phyloP scores from a whole-genome alignment of 2,888 invertebrate genomes.

The Taenaris catops region DNA sequence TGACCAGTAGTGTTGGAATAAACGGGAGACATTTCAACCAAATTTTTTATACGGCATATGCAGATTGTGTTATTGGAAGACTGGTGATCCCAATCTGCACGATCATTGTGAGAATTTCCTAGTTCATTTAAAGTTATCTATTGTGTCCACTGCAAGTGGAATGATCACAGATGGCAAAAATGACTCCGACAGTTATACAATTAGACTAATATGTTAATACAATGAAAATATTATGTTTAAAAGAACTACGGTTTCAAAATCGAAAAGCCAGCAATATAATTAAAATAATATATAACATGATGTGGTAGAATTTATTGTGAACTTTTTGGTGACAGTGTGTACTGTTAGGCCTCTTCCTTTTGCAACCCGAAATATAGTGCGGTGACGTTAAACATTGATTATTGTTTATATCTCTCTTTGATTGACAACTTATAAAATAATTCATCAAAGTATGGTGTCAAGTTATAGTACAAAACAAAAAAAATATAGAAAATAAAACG shows the following conservation, averaged over 20 bases:
- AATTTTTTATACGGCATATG: slow-evolving; percentile 2
- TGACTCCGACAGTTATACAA: slow-evolving; percentile 23
- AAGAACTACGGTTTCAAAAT: slow-evolving; percentile 18
- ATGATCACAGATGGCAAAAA: slow-evolving; percentile 28
- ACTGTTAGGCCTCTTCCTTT: slow-evolving; percentile 24
- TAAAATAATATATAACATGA: slow-evolving; percentile 19
- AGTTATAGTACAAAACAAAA: no score
- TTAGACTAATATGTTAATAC: slow-evolving; percentile 11
- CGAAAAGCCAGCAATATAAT: slow-evolving; percentile 23
- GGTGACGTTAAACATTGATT: slow-evolving; percentile 22
- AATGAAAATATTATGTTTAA: slow-evolving; percentile 13
- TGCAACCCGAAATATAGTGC: slow-evolving; percentile 26
- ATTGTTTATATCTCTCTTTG: slow-evolving; percentile 23
- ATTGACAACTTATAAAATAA: no score
- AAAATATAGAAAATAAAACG: no score
- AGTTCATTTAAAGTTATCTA: no score
- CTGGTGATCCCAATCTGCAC: no score
- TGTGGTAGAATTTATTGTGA: slow-evolving; percentile 16
- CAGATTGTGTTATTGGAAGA: no score
- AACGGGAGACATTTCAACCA: slow-evolving; percentile 27
- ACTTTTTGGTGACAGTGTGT: slow-evolving; percentile 19
- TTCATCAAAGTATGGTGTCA: no score
- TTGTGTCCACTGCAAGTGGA: no score
- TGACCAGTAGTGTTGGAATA: slow-evolving; percentile 11
- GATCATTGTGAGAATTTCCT: no score